phyloP scores from a whole-genome alignment of 2,888 invertebrate species.

The Himalopsyche anomala region DNA sequence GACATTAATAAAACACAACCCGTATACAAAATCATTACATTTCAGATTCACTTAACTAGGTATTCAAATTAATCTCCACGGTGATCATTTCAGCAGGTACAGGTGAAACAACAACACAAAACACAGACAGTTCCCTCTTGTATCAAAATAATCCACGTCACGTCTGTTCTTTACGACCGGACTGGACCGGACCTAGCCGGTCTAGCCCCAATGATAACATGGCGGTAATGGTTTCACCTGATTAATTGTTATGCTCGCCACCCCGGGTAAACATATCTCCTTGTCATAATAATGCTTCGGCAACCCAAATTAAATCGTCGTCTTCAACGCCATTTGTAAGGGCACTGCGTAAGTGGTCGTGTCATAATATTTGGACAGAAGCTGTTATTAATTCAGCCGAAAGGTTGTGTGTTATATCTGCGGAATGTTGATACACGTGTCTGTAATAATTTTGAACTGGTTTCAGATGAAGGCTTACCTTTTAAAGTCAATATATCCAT shows the following conservation, averaged over 20 bases:
- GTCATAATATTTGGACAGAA: constrained; percentile 50
- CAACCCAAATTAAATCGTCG: constrained; percentile 63
- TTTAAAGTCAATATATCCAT: too few species aligned
- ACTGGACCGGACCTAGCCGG: constrained; percentile 39
- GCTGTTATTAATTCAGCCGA: constrained; percentile 67
- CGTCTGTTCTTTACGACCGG: constrained; percentile 63
- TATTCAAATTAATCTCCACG: constrained; percentile 49
- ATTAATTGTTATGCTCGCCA: constrained; percentile 63
- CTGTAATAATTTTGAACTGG: too few species aligned
- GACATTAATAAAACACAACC: too few species aligned
- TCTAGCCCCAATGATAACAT: constrained; percentile 49
- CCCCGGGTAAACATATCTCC: constrained; percentile 62
- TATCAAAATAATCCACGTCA: constrained; percentile 65
- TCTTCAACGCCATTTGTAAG: constrained; percentile 60
- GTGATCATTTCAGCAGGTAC: background rate
- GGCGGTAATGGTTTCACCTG: constrained; percentile 61
- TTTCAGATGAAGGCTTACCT: too few species aligned
- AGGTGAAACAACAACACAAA: constrained; percentile 3
- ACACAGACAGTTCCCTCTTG: constrained; percentile 49
- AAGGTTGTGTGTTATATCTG: constrained; percentile 66
- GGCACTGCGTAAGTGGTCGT: constrained; percentile 47
- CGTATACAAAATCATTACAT: constrained; percentile 25
- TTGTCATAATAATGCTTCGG: constrained; percentile 61
- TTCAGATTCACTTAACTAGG: background rate
- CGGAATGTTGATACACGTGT: background rate